phyloP scores from a whole-genome alignment of 2,797 vertebrate genomes.

The Microctenopoma stevenorrisi region DNA sequence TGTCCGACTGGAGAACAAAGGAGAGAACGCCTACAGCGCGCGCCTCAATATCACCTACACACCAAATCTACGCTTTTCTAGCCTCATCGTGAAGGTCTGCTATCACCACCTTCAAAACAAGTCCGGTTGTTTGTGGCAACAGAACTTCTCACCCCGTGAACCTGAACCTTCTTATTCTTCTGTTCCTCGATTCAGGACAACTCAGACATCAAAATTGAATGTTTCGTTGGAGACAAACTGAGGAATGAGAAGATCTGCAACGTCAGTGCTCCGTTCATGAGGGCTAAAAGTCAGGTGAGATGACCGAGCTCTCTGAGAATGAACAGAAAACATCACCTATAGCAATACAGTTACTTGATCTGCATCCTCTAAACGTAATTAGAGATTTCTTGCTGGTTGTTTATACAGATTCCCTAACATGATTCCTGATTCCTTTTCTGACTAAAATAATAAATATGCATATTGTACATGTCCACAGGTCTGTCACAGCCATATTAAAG shows the following conservation, averaged over 20 bases:
- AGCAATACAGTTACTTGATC: background rate
- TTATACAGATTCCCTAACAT: background rate
- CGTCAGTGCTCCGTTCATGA: conserved; percentile 94
- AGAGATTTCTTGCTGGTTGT: background rate
- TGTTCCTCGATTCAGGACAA: conserved; percentile 83
- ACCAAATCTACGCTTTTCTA: conserved; percentile 92
- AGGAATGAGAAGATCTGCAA: conserved; percentile 89
- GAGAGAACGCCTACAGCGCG: conserved; percentile 93
- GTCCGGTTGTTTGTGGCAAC: background rate
- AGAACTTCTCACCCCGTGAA: background rate
- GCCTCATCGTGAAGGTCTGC: conserved; percentile 89
- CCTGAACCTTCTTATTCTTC: too few species aligned
- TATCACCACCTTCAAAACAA: background rate
- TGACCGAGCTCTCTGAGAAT: too few species aligned
- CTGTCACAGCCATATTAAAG: background rate
- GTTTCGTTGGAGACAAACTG: conserved; percentile 80
- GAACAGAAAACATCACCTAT: background rate
- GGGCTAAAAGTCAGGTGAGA: conserved; percentile 89
- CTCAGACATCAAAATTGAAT: conserved; percentile 91
- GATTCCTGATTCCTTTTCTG: too few species aligned
- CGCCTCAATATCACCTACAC: conserved; percentile 92
- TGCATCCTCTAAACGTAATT: too few species aligned
- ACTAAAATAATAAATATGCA: conserved; percentile 10
- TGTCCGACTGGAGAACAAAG: conserved; percentile 89
- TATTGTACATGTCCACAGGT: background rate